These are phyloP conservation scores for Plagiodera versicolora DNA, from an alignment of 2,888 invertebrate species.

Conservation along the genomic window DNA sequence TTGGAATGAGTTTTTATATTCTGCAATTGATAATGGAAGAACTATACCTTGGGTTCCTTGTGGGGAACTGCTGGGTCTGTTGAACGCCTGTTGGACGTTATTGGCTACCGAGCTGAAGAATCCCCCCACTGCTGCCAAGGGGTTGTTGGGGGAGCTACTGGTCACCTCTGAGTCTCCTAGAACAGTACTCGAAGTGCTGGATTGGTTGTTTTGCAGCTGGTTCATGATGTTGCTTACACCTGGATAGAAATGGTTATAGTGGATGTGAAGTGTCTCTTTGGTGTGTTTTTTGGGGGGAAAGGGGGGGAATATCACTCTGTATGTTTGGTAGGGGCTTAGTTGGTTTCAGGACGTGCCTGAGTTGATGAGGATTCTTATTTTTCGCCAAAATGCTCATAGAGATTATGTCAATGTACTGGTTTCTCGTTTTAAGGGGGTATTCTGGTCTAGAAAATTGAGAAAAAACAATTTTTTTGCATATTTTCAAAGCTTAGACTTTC, in stretches of 20 bases:
- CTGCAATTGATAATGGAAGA: neutral
- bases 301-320: no score
- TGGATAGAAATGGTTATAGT: conserved; percentile 16
- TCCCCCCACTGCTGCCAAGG: conserved; percentile 9
- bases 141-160: neutral
- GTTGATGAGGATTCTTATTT: no score
- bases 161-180: conserved; percentile 34
- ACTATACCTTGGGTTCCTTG: conserved; percentile 30
- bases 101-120: conserved; percentile 28
- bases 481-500: no score
- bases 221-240: conserved; percentile 35
- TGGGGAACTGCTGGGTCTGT: conserved; percentile 4
- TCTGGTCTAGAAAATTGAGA: no score
- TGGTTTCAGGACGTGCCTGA: no score
- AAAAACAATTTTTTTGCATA: no score
- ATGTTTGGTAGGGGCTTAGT: no score
- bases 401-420: no score
- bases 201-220: conserved; percentile 27
- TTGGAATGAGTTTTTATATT: no score
- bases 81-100: conserved; percentile 34
- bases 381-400: no score
- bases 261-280: neutral
- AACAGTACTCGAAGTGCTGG: conserved; percentile 31
- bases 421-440: no score
- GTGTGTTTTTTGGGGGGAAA: no score